Percentiles rank a stretch among this genome's conserved stretches.
phyloP scores from a whole-genome alignment of 2,888 invertebrate species.

The Amblyjoppa proteus region DNA sequence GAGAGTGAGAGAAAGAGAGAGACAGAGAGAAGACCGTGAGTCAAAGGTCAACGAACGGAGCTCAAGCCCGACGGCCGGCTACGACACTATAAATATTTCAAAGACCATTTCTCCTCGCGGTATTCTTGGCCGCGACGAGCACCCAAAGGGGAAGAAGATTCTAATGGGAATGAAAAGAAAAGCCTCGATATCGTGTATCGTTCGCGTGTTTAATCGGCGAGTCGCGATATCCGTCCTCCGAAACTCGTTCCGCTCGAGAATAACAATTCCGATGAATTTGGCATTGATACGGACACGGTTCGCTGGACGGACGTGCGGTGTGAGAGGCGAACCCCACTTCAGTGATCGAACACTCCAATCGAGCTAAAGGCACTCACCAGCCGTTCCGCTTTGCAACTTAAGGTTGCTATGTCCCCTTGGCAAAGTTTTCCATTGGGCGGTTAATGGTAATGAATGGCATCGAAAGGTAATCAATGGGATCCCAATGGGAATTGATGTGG shows the following conservation, averaged over 20 bases:
- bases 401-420: too few species aligned
- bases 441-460: too few species aligned
- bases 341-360: background rate
- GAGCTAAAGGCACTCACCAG: background rate
- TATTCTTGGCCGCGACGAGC: background rate
- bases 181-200: background rate
- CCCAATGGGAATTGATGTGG: too few species aligned
- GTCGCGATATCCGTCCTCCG: background rate
- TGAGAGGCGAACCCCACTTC: background rate
- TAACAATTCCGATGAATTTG: slow-evolving; percentile 27
- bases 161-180: background rate
- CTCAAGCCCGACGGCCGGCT: slow-evolving; percentile 31
- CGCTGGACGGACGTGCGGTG: background rate
- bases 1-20: background rate
- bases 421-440: too few species aligned
- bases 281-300: background rate
- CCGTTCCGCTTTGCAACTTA: too few species aligned
- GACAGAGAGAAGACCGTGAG: background rate
- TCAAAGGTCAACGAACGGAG: slow-evolving; percentile 69
- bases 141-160: slow-evolving; percentile 13
- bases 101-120: slow-evolving; percentile 49
- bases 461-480: too few species aligned
- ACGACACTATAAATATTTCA: slow-evolving; percentile 68
- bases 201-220: background rate
- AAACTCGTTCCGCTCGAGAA: background rate